Base-by-base conservation (phyloP, 2,888 invertebrate genomes). In the Bembecia ichneumoniformis region DNA sequence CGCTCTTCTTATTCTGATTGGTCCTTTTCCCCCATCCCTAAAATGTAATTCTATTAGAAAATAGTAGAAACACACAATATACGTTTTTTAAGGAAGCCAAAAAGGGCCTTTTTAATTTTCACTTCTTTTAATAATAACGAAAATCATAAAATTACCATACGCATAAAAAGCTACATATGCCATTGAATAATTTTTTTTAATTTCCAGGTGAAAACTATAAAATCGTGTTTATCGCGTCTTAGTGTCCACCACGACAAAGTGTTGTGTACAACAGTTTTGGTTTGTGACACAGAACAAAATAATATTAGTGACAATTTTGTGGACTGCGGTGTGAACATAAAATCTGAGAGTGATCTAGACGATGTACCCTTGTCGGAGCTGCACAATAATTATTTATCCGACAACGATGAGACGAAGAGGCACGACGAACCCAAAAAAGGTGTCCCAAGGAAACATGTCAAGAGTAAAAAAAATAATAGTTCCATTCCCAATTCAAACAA, bases 301-400 rank as follows among this genome's bases (percentile, higher is more conserved):
- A 35, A 47, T n/a, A 47, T 52, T 5, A 13, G 11, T 44, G 68
- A 71, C 35, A 74, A 71, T 46, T 73, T 77, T 36, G 67, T 79
- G 7, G 72, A 76, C 44, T 76, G 76, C 36, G 70, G 72, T 0
- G 54, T 49, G 28, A 43, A 59, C 0, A 58, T 70, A 2, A 69
- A 72, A 49, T 51, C 50, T 0, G 74, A 74, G 10, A 63, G 57
- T 15, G 67, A 71, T 15, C 20, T 53, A 0, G 74, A 75, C 40
- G 77, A 77, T 17, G 52, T 74, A 40, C 76, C 76, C 1, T 47
- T 77, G 10, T 69, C 74, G 3, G 63, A 66, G 40, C 54, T 73
- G 3, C 52, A 68, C 13, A 50, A 47, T 44, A 62, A 55, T 48
- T 49, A 36, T 50, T 15, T 52, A 2, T 43, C 54, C 36, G 46